Percentiles rank a stretch among this genome's conserved stretches.
Evolutionary conservation across 2,888 invertebrate species (phyloP).

Genomic region (Coronaproctus castanopsis): DNA sequence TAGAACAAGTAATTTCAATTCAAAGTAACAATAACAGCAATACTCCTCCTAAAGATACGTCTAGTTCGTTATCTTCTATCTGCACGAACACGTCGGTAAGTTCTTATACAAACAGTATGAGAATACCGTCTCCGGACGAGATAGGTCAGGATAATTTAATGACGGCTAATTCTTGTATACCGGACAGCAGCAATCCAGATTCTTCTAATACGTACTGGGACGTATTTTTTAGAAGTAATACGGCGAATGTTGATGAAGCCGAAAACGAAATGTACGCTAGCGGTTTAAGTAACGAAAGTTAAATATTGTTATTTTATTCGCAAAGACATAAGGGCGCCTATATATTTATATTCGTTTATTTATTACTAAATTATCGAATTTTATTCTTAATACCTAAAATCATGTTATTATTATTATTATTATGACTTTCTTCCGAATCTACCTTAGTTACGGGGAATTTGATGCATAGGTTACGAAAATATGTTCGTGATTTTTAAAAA

Average conservation of each 20-base stretch:
- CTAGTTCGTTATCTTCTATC: neutral
- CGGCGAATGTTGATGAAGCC: constrained; percentile 28
- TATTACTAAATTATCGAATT: neutral
- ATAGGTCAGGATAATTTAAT: too few relatives aligned
- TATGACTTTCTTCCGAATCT: too few relatives aligned
- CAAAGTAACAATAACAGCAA: neutral
- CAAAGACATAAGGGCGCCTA: neutral
- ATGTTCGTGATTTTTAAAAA: too few relatives aligned
- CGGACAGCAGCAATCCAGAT: constrained; percentile 44
- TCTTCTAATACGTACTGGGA: constrained; percentile 52
- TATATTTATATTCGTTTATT: neutral
- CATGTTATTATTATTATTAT: too few relatives aligned
- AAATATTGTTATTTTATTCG: constrained; percentile 16
- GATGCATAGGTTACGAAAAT: too few relatives aligned
- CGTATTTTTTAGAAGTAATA: constrained; percentile 27
- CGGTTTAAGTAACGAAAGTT: constrained; percentile 42
- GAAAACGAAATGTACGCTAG: constrained; percentile 42
- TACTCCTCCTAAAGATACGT: constrained; percentile 2
- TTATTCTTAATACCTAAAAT: too few relatives aligned
- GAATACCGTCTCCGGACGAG: constrained; percentile 27
- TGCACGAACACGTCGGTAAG: neutral
- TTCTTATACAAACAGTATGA: neutral
- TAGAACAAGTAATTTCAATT: constrained; percentile 49
- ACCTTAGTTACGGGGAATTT: too few relatives aligned
- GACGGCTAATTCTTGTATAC: constrained; percentile 66